Base-by-base conservation (phyloP, 1,140 invertebrate genomes). In the Lordiphosa stackelbergi region DNA sequence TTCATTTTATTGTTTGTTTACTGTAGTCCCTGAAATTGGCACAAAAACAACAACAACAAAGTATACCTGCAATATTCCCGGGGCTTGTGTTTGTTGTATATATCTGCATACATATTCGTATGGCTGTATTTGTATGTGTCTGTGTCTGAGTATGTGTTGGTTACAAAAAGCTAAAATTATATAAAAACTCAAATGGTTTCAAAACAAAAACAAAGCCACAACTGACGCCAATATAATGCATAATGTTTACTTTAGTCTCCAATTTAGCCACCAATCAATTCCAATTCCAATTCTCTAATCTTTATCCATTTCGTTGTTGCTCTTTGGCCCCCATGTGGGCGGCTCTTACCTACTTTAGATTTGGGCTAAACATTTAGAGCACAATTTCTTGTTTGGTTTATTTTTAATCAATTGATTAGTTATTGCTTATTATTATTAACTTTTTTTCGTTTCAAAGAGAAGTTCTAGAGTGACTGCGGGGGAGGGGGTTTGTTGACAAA, bases 281-380 rank as follows among this genome's bases (percentile, higher is more conserved):
- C 3, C 19, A 3, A 19, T 19, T 19, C n/a, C n/a, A n/a, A n/a
- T n/a, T n/a, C n/a, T n/a, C 19, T 13, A 40, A 13, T 28, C 24
- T 28, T 28, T 2, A 19, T 19, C 19, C 19, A 19, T 19, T 19
- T 19, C 19, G 37, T 13, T 7, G 3, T 40, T 40, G 13, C 13
- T 7, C 2, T 13, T 8, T 40, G 11, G 3, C 13, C 11, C 11
- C 12, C 1, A 1, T 12, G 7, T 8, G n/a, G 6, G 11, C 22
- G 11, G 24, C 19, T 19, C 43, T 45, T 45, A 45, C 43, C 43
- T 45, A 31, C 5, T 31, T 31, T 45, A 9, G 12, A 31, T 31
- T 31, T 10, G 10, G n/a, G 6, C 43, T 45, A 45, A 41, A 41
- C 40, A 41, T 41, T 9, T 12, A 41, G 12, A 16, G 12, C 19